Evolutionary conservation across 2,797 vertebrate species (phyloP), one percentile per base, ranked within the genome.

Genomic region (Pseudomugil gertrudae): DNA sequence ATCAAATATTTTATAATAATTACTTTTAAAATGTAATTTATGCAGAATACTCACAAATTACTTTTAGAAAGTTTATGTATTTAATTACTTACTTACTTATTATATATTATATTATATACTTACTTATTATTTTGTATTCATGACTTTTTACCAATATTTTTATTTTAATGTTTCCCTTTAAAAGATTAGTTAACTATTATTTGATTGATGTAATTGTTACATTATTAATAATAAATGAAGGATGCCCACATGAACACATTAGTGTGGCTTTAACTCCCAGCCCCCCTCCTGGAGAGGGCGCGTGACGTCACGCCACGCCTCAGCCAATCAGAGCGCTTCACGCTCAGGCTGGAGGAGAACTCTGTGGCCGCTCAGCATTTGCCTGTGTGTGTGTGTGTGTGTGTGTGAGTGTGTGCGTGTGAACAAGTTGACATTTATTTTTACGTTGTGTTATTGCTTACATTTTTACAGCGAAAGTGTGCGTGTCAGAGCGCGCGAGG

Each of bases 241-340:
- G 19, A 38, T 38, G 64, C 36, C 27, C 84, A 85, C 74, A 80
- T 38, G 63, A n/a, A 30, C 68, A 60, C 55, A 23, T 33, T 30
- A 77, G 65, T 91, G 70, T 86, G 81, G 84, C 91, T 93, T 93
- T 90, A 92, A 93, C 66, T 70, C 70, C 14, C 63, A 56, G 38
- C 65, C 83, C 84, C 69, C 81, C 89, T 74, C 69, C 80, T 64
- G 32, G 6, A 4, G 10, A 21, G 0, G 52, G 72, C 58, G 35
- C 10, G 51, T 88, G 80, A 92, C 92, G 58, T 93, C 90, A 90
- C 67, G 0, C 1, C 0, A 1, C 3, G 0, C 8, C 21, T 29
- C 51, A 83, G 84, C 94, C 93, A 94, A 94, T 94, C 79, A 72
- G 57, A n/a, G 67, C 5, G 17, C 60, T 5, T 68, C 54, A 87